Evolutionary conservation across 2,888 invertebrate species (phyloP).

Genomic region (Tribolium freemani): DNA sequence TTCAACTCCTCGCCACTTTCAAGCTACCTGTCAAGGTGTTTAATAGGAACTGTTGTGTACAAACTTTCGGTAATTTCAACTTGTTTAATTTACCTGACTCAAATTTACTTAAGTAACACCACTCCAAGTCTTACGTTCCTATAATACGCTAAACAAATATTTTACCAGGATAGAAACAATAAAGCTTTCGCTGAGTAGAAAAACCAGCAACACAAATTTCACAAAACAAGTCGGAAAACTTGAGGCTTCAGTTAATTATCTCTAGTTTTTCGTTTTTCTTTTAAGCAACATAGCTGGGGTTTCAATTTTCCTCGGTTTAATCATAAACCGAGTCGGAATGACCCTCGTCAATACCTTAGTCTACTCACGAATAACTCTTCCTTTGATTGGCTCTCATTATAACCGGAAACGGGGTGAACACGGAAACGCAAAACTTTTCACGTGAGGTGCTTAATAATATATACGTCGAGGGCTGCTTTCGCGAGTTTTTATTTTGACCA

Average conservation of each 20-base stretch:
- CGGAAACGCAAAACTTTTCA: constrained; percentile 49
- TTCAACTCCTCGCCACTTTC: constrained; percentile 22
- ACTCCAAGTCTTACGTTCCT: constrained; percentile 9
- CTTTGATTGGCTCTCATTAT: constrained; percentile 59
- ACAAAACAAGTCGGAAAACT: neutral
- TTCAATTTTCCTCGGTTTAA: constrained; percentile 32
- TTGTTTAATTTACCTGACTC: constrained; percentile 12
- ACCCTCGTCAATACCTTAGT: constrained; percentile 35
- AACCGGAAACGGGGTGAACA: constrained; percentile 56
- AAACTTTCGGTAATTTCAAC: constrained; percentile 8
- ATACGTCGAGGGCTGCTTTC: neutral
- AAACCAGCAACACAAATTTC: neutral
- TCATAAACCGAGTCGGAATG: constrained; percentile 26
- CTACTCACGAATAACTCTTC: constrained; percentile 49
- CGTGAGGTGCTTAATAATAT: constrained; percentile 38
- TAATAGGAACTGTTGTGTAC: constrained; percentile 22
- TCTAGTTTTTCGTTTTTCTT: constrained; percentile 1
- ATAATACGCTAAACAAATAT: constrained; percentile 11
- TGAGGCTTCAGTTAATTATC: neutral
- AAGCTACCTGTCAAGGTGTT: constrained; percentile 24
- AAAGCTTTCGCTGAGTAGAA: neutral
- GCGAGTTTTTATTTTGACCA: no score
- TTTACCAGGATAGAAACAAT: constrained; percentile 2
- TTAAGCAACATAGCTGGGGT: neutral
- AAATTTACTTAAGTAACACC: constrained; percentile 4